phyloP scores from a whole-genome alignment of 2,113 vertebrate genomes.

The Catharus minimus region DNA sequence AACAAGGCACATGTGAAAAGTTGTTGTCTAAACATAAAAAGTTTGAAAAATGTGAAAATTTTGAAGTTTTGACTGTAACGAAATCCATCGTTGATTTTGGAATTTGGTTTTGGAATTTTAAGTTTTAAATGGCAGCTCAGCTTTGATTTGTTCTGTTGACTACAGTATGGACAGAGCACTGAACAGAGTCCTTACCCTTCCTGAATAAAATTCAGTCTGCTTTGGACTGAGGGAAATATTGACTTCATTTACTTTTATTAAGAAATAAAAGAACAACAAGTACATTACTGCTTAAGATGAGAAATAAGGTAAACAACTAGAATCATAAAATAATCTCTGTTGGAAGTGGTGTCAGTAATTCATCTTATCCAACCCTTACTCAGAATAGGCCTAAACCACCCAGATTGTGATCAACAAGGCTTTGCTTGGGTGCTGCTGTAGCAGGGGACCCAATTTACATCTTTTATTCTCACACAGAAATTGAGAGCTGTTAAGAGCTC shows the following conservation, averaged over 20 bases:
- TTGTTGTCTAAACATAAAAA: background rate
- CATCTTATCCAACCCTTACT: background rate
- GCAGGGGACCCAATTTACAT: background rate
- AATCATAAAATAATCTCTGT: background rate
- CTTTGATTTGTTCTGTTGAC: background rate
- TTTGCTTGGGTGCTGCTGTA: background rate
- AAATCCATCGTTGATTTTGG: background rate
- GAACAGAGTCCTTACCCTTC: background rate
- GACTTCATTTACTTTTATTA: background rate
- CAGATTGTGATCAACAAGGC: fast-evolving
- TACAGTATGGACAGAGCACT: background rate
- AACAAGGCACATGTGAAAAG: background rate
- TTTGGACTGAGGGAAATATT: background rate
- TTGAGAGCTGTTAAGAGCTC: background rate
- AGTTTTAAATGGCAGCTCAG: background rate
- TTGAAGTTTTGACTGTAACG: background rate
- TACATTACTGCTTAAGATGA: background rate
- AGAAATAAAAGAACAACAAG: background rate
- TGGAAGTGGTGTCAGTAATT: background rate
- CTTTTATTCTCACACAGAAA: fast-evolving
- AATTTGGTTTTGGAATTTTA: background rate
- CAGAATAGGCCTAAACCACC: background rate
- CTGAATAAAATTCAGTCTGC: background rate
- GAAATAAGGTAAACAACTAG: background rate
- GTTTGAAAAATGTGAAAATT: too few relatives aligned